Evolutionary conservation across 2,888 invertebrate genomes (phyloP).

Genomic region (Andricus curvator): DNA sequence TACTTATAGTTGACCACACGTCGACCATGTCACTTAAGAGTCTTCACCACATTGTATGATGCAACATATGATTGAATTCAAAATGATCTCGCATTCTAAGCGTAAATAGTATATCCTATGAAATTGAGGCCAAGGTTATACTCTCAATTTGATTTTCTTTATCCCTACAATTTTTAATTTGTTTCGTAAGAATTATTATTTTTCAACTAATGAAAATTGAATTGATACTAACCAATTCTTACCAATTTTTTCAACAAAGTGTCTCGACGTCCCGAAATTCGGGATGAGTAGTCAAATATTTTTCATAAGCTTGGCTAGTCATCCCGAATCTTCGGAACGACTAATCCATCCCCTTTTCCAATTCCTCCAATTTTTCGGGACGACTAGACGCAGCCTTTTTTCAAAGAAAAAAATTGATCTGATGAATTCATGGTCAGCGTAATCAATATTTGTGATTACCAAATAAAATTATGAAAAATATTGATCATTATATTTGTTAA

Average conservation of each 20-base stretch:
- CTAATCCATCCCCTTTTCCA: no score
- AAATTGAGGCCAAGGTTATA: slow-evolving; percentile 16
- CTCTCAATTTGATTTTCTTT: slow-evolving; percentile 1
- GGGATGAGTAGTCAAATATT: no score
- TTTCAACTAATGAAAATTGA: not conserved
- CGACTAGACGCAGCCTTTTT: not conserved
- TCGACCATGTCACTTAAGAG: slow-evolving; percentile 11
- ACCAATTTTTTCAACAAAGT: not conserved
- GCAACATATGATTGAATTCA: slow-evolving; percentile 23
- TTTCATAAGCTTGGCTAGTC: no score
- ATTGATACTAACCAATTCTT: not conserved
- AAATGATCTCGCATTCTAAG: slow-evolving; percentile 33
- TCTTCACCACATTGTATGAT: slow-evolving; percentile 29
- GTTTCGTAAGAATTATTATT: not conserved
- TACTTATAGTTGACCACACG: slow-evolving; percentile 6
- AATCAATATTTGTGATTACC: not conserved
- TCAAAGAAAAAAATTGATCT: not conserved
- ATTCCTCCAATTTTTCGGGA: no score
- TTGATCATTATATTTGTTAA: no score
- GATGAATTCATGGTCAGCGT: not conserved
- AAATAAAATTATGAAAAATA: not conserved
- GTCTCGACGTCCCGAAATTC: no score
- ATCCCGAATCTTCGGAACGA: no score
- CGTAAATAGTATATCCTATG: not conserved
- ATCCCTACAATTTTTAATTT: not conserved